A percentile compares a stretch with the other conserved stretches of the same genome.
These are phyloP conservation scores for Hemiprocne comata DNA, from an alignment of 2,113 vertebrate species.

Conservation along the genomic window DNA sequence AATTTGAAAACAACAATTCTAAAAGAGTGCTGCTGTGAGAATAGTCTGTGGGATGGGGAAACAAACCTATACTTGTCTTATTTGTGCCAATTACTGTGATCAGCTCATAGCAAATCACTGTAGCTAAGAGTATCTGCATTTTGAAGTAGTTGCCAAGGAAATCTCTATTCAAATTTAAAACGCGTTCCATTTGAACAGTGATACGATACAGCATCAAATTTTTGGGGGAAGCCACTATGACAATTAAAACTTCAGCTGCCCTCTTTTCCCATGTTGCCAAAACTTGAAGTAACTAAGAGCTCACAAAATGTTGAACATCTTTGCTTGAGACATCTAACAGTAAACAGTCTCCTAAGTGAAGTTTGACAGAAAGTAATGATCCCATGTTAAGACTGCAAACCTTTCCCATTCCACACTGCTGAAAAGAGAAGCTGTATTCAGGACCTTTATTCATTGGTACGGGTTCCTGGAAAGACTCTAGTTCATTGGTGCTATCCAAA, in stretches of 20 bases:
- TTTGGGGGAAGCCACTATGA: neutral
- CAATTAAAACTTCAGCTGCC: neutral
- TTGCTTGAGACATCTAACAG: neutral
- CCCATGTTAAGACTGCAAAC: neutral
- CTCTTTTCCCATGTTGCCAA: neutral
- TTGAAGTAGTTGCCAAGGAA: neutral
- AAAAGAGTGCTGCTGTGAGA: neutral
- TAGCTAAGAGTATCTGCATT: neutral
- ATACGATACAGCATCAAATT: neutral
- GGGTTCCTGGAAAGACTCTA: neutral
- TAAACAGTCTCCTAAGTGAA: neutral
- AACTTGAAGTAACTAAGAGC: neutral
- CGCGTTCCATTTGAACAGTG: neutral
- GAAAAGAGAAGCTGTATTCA: neutral
- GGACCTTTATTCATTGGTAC: neutral
- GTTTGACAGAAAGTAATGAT: neutral
- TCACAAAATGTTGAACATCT: neutral
- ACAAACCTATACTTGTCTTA: neutral
- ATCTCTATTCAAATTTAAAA: neutral
- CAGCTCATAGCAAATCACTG: neutral
- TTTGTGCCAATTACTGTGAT: neutral
- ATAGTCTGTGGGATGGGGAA: neutral
- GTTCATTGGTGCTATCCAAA: neutral
- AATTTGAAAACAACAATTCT: neutral
- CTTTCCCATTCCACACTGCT: neutral